Conservation (phyloP, 2,888 invertebrate species). For the Mamestra brassicae region DNA sequence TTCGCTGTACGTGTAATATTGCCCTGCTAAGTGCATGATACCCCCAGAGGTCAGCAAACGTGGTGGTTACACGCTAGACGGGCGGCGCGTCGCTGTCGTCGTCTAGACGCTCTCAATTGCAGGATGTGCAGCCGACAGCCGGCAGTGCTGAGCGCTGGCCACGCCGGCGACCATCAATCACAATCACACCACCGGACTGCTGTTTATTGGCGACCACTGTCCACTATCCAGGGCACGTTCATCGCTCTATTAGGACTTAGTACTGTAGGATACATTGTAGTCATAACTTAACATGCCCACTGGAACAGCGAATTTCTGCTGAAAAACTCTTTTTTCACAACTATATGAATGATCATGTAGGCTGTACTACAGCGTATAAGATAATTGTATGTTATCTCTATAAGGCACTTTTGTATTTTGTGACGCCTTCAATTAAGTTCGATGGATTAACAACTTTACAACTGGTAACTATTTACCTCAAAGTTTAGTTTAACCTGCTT, state of each 20-base stretch:
- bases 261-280: not conserved
- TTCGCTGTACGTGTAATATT: too few relatives aligned
- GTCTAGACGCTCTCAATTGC: conserved; percentile 70
- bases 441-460: not conserved
- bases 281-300: not conserved
- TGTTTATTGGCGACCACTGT: conserved; percentile 36
- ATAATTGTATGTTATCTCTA: not conserved
- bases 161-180: conserved; percentile 58
- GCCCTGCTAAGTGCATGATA: not conserved
- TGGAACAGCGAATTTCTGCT: too few relatives aligned
- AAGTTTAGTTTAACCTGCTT: not conserved
- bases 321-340: too few relatives aligned
- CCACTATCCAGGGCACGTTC: not conserved
- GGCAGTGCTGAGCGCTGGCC: conserved; percentile 25
- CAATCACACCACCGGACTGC: conserved; percentile 58
- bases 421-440: too few relatives aligned
- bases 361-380: not conserved
- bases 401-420: not conserved
- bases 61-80: conserved; percentile 4
- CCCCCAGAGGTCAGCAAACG: conserved; percentile 9
- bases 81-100: not conserved
- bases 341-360: too few relatives aligned
- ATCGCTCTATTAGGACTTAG: not conserved
- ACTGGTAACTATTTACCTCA: not conserved
- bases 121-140: conserved; percentile 56